phyloP scores from a whole-genome alignment of 2,113 vertebrate genomes.

The Oreochromis aureus region DNA sequence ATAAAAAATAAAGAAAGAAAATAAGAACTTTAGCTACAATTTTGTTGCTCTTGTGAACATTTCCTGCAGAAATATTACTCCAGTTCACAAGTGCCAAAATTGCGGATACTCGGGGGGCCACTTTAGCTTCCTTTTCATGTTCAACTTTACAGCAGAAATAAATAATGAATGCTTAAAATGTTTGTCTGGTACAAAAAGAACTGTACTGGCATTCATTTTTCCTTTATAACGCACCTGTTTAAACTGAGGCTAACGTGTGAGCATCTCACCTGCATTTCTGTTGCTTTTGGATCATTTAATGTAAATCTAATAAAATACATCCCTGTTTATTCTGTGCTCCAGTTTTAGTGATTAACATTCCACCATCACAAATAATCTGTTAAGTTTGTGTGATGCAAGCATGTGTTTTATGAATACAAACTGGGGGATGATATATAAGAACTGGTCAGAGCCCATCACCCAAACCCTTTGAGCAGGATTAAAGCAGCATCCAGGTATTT shows the following conservation, averaged over 20 bases:
- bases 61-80: neutral
- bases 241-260: neutral
- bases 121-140: neutral
- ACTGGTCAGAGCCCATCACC: neutral
- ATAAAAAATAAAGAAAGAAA: neutral
- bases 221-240: neutral
- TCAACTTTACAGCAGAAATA: neutral
- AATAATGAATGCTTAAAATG: neutral
- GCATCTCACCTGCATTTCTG: neutral
- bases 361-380: neutral
- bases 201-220: neutral
- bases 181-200: neutral
- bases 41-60: neutral
- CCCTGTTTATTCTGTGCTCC: neutral
- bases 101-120: neutral
- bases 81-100: neutral
- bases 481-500: neutral
- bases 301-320: neutral
- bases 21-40: neutral
- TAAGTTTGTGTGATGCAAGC: neutral
- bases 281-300: neutral
- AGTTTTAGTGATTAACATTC: neutral
- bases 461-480: neutral
- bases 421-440: neutral
- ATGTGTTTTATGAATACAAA: neutral